phyloP scores from a whole-genome alignment of 2,797 vertebrate species.

The Rhyacichthys aspro region DNA sequence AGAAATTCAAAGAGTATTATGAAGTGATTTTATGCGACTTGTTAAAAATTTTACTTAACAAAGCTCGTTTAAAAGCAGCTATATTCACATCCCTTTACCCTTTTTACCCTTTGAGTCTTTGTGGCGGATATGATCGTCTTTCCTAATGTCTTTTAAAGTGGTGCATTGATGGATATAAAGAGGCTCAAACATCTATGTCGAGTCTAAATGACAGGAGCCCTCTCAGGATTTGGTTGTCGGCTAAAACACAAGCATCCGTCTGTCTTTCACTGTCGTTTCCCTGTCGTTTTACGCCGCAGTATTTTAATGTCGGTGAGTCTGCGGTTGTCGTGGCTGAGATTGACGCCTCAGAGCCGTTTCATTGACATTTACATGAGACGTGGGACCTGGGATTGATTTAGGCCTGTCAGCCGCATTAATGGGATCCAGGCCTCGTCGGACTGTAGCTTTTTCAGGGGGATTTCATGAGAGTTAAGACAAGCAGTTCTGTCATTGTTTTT shows the following conservation, averaged over 20 bases:
- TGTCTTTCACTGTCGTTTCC: constrained; percentile 44
- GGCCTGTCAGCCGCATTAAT: constrained; percentile 53
- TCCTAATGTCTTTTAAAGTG: too few species aligned
- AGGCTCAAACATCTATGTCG: not conserved
- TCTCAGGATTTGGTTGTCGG: constrained; percentile 20
- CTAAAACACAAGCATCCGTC: constrained; percentile 29
- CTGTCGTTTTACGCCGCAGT: constrained; percentile 33
- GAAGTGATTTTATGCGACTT: too few species aligned
- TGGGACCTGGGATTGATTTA: constrained; percentile 44
- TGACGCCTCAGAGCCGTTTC: constrained; percentile 41
- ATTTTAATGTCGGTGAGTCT: constrained; percentile 29
- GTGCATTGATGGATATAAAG: constrained; percentile 16
- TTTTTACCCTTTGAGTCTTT: too few species aligned
- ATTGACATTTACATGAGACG: constrained; percentile 57
- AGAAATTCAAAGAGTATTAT: too few species aligned
- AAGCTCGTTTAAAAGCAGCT: too few species aligned
- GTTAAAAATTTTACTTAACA: too few species aligned
- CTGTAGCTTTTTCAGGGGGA: constrained; percentile 21
- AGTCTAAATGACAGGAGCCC: constrained; percentile 28
- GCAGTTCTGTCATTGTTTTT: constrained; percentile 24
- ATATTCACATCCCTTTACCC: too few species aligned
- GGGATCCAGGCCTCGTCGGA: constrained; percentile 30
- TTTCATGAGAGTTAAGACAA: constrained; percentile 30
- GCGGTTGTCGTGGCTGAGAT: constrained; percentile 27
- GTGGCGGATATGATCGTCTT: too few species aligned